Conservation (phyloP, 2,113 vertebrate species). For the Balaenoptera acutorostrata region DNA sequence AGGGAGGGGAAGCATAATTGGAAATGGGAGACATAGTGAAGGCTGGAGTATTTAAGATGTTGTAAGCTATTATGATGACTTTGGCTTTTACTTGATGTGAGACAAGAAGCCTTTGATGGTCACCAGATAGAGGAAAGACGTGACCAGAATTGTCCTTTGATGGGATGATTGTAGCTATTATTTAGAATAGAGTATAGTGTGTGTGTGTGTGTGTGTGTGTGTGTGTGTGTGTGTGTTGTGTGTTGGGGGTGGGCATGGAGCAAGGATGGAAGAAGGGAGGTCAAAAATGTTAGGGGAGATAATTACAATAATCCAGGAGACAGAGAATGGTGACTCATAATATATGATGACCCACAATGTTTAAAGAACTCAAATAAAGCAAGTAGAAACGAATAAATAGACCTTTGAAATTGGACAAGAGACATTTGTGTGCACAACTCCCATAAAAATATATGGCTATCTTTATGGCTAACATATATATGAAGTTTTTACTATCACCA, state of each 20-base stretch:
- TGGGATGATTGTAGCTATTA: not conserved
- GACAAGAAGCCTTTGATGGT: not conserved
- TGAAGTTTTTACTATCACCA: not conserved
- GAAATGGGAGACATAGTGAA: not conserved
- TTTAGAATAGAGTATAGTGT: not conserved
- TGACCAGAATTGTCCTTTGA: not conserved
- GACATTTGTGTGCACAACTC: not conserved
- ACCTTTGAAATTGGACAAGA: not conserved
- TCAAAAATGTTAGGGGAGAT: not conserved
- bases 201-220: not conserved
- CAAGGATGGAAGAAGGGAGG: not conserved
- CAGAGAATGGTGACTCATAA: not conserved
- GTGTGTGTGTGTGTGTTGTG: not conserved
- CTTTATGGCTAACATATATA: not conserved
- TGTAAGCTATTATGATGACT: not conserved
- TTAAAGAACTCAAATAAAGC: not conserved
- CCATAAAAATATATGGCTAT: not conserved
- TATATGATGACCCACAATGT: not conserved
- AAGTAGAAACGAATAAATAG: not conserved
- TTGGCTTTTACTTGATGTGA: not conserved
- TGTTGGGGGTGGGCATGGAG: too few relatives aligned
- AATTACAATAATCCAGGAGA: not conserved
- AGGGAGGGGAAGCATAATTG: not conserved
- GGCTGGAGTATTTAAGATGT: not conserved
- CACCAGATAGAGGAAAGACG: not conserved